phyloP scores from a whole-genome alignment of 2,113 vertebrate genomes.

The Dicrurus megarhynchus region DNA sequence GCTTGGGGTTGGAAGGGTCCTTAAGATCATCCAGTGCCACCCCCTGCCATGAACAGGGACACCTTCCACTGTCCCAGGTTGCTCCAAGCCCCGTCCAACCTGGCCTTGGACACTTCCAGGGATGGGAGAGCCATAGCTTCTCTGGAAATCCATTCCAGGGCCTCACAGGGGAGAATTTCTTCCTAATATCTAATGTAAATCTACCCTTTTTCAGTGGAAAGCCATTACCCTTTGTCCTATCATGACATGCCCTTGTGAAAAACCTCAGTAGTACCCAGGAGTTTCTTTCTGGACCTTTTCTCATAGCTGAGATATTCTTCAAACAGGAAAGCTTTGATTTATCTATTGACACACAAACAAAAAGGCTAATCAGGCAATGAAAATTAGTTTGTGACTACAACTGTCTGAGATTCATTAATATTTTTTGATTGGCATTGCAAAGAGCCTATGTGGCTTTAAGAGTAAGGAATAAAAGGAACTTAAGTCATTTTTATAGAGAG shows the following conservation, averaged over 20 bases:
- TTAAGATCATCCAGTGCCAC: not conserved
- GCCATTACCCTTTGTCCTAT: not conserved
- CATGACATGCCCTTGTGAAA: not conserved
- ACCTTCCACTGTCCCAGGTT: fast-evolving
- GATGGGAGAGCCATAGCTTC: not conserved
- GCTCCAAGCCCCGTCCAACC: not conserved
- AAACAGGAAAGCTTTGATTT: not conserved
- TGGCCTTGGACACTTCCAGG: not conserved
- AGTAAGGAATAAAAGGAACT: not conserved
- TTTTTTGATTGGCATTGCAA: not conserved
- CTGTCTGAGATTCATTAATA: not conserved
- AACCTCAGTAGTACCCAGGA: not conserved
- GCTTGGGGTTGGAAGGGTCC: not conserved
- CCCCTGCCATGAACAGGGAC: not conserved
- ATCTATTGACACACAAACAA: not conserved
- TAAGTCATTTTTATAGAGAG: not conserved
- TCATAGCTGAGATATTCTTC: not conserved
- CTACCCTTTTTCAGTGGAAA: not conserved
- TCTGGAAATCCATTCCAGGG: not conserved
- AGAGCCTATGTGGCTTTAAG: not conserved
- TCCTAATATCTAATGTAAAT: not conserved
- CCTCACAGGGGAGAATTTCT: not conserved
- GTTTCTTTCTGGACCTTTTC: not conserved
- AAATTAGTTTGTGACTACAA: not conserved
- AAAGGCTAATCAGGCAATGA: not conserved